Evolutionary conservation across 2,797 vertebrate species (phyloP).

Genomic region (Oreochromis mossambicus): DNA sequence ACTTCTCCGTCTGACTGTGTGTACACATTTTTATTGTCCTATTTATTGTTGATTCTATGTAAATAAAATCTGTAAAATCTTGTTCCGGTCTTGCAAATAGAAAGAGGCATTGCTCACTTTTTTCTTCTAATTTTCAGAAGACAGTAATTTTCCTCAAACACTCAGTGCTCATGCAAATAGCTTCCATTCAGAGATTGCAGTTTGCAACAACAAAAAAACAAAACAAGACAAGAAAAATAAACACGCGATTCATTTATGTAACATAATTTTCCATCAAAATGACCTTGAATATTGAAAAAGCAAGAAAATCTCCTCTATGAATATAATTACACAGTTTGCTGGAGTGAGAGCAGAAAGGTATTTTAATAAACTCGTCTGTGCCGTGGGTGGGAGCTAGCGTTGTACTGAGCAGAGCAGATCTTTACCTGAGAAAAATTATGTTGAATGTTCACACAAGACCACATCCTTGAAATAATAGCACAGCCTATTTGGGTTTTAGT

Average conservation of each 20-base stretch:
- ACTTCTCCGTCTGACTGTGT: slow-evolving; percentile 16
- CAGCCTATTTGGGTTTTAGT: neutral
- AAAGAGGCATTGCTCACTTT: neutral
- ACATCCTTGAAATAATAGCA: neutral
- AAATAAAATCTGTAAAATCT: slow-evolving; percentile 19
- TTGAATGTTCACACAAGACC: neutral
- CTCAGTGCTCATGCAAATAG: slow-evolving; percentile 6
- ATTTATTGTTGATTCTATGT: slow-evolving; percentile 25
- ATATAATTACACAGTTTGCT: slow-evolving; percentile 3
- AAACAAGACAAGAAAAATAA: neutral
- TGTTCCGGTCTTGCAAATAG: slow-evolving; percentile 1
- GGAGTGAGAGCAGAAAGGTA: slow-evolving; percentile 2
- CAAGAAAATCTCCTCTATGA: neutral
- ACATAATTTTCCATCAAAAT: slow-evolving; percentile 10
- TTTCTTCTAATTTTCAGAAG: neutral
- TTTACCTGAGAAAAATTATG: slow-evolving; percentile 4
- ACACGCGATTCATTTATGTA: neutral
- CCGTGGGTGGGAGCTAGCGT: neutral
- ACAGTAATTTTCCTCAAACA: slow-evolving; percentile 13
- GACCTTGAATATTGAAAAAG: slow-evolving; percentile 30
- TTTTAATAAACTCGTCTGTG: slow-evolving; percentile 9
- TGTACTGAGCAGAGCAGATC: neutral
- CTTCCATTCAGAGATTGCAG: slow-evolving; percentile 3
- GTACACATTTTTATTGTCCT: neutral
- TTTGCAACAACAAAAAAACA: neutral